Base-by-base conservation (phyloP, 35 echinoderm and acorn worm genomes). In the Heliocidaris tuberculata region DNA sequence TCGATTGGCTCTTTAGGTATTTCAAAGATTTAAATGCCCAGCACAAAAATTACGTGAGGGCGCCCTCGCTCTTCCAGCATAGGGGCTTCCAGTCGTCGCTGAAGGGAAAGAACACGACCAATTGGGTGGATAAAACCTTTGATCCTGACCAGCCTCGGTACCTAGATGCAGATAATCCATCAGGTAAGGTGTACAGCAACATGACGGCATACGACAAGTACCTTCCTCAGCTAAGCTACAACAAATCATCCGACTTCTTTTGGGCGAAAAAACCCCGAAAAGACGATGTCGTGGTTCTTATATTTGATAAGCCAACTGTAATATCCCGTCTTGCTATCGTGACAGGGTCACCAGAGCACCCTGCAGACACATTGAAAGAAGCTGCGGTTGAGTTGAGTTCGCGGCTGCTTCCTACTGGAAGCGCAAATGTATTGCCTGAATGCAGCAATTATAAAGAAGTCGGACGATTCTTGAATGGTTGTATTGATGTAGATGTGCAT, bases 151-250 rank as follows among this genome's bases (percentile, higher is more conserved):
- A 70, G 1, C 93, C 47, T 10, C 60, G 89, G 48, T 93, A 95
- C 49, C 35, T 50, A 10, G 88, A 95, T 19, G 71, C 93, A 47
- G 96, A 97, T 59, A 99, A 99, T 50, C 97, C 98, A 47, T 94
- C 97, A 2, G 98, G 97, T 15, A 88, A n/a, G 6, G 88, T 99
- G 31, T 96, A 95, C 86, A 99, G 95, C 47, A 99, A 95, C 92
- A 99, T 99, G 90, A 85, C 85, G 12, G 86, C 95, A 4, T 99
- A 96, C 32, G 96, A 96, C 85, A 99, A 97, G 98, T 97, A 99
- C 32, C n/a, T 95, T 21, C 97, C 98, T 9, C 86, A 96, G 31
- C 94, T 99, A 1, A 90, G 97, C 15, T 99, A 99, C 87, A 97
- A 93, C 47, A 92, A 89, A 15, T 86, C 96, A n/a, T 96, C 98